Base-by-base conservation (phyloP, 2,797 vertebrate species). In the Dallia pectoralis region DNA sequence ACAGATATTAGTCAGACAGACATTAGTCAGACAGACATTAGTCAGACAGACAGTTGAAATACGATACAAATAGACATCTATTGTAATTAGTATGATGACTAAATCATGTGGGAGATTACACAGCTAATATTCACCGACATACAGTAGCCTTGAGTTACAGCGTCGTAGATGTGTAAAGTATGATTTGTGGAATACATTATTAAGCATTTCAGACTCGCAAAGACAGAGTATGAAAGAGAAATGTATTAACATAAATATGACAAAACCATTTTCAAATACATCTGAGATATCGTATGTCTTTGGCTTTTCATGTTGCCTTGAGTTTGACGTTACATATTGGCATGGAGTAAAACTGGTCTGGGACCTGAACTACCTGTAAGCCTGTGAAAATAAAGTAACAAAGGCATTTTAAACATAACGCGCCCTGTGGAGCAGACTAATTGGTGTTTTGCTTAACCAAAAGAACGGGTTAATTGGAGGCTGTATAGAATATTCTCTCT, bases 381-480 rank as follows among this genome's bases (percentile, higher is more conserved):
- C 53, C 53, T 25, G n/a, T 25, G 1, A 56, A 8, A 12, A 22
- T 53, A 40, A 22, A 62, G 30, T 53, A 49, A 73, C 53, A 65
- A 66, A 49, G 67, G 27, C 6, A 19, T 49, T 30, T 22, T 22
- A 44, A 56, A 29, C 16, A 48, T 12, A 69, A 4, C 4, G 11
- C 18, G n/a, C 32, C 14, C 40, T 67, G 6, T 66, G 27, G 4
- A 69, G 16, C 3, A 48, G 14, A 63, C 44, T 70, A 74, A 77
- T 80, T 2, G 67, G 68, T 67, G n/a, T 67, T 70, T 4, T 81
- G 68, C 79, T 67, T 71, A 74, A 79, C 69, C 73, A 87, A 81
- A 76, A 51, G 30, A 82, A 83, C 81, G 77, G 77, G 77, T 56
- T 89, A 82, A 88, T 84, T 87, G 80, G 76, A 74, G 74, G 73